Conservation (phyloP, 2,797 vertebrate species). For the Falco cherrug region DNA sequence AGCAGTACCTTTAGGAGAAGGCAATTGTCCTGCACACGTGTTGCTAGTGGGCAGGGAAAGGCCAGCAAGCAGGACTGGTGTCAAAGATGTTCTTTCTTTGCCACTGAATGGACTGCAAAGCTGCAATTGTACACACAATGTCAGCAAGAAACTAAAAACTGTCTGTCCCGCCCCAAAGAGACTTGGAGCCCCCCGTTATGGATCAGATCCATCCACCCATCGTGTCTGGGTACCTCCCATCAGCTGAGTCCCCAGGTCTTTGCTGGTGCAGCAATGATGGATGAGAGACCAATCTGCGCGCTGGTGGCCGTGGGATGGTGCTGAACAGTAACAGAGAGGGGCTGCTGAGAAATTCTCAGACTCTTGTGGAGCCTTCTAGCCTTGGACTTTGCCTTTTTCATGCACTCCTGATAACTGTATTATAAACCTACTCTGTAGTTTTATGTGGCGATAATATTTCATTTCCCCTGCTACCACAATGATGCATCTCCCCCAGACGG, state of each 20-base stretch:
- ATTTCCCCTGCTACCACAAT: rapidly evolving
- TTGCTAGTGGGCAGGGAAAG: neutral
- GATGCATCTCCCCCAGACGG: neutral
- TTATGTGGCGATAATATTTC: rapidly evolving
- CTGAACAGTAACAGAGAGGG: neutral
- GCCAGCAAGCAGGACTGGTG: neutral
- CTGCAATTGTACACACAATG: rapidly evolving
- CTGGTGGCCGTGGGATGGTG: rapidly evolving
- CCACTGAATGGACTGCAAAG: neutral
- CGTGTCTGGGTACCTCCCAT: neutral
- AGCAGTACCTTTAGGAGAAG: neutral
- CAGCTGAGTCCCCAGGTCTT: rapidly evolving
- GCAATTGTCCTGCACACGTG: neutral
- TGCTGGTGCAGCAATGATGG: neutral
- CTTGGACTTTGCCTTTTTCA: neutral
- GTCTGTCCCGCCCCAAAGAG: rapidly evolving
- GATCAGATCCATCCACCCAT: neutral
- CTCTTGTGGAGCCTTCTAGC: neutral
- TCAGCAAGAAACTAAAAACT: neutral
- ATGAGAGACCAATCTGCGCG: neutral
- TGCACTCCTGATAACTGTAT: neutral
- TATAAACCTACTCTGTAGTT: neutral
- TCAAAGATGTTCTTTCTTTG: neutral
- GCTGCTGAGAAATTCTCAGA: neutral
- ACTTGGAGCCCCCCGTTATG: neutral